phyloP scores from a whole-genome alignment of 2,113 vertebrate species.

The Hippocampus guttulatus region DNA sequence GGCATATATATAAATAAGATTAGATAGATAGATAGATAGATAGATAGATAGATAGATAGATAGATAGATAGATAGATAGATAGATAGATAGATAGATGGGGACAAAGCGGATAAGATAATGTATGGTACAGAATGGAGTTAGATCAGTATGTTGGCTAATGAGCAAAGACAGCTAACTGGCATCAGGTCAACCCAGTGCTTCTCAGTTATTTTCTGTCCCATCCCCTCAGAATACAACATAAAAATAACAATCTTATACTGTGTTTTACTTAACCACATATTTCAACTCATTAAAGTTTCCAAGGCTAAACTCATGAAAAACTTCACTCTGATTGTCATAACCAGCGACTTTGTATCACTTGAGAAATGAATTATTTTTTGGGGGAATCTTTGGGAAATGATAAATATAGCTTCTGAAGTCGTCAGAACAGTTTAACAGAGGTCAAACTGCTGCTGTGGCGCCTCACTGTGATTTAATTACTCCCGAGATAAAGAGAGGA shows the following conservation, averaged over 20 bases:
- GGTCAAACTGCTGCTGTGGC: constrained; percentile 23
- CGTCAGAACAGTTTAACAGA: not conserved
- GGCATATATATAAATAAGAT: too few species aligned
- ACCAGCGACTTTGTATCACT: not conserved
- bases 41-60: too few species aligned
- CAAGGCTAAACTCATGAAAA: not conserved
- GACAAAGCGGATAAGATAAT: too few species aligned
- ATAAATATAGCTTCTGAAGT: constrained; percentile 1
- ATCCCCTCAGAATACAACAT: too few species aligned
- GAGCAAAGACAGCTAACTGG: too few species aligned
- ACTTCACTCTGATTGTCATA: not conserved
- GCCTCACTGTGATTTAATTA: constrained; percentile 43
- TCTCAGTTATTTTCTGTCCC: too few species aligned
- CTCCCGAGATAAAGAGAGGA: constrained; percentile 18
- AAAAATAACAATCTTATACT: not conserved
- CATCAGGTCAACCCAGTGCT: too few species aligned
- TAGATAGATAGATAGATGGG: too few species aligned
- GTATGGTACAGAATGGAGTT: too few species aligned
- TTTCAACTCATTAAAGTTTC: not conserved
- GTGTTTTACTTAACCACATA: not conserved
- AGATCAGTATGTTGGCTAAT: too few species aligned
- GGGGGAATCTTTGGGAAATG: not conserved
- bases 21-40: too few species aligned
- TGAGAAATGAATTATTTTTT: not conserved
- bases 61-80: too few species aligned